phyloP scores from a whole-genome alignment of 2,113 vertebrate genomes.

The Madoqua kirkii region DNA sequence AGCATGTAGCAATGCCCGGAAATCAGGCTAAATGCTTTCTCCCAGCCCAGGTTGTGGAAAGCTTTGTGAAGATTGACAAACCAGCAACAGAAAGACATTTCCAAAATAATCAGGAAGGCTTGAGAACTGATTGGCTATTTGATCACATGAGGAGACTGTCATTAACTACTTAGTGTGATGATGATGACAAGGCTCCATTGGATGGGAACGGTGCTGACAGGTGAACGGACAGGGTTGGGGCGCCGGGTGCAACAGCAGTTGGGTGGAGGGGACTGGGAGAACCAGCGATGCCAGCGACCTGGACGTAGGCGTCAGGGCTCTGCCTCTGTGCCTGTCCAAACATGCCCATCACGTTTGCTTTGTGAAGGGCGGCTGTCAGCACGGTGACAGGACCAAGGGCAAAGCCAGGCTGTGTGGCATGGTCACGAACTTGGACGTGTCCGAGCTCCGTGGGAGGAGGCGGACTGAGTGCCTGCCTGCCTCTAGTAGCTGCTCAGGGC shows the following conservation, averaged over 20 bases:
- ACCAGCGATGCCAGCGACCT: fast-evolving
- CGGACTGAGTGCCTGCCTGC: not conserved
- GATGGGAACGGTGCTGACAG: not conserved
- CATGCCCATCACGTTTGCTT: not conserved
- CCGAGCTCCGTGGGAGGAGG: fast-evolving
- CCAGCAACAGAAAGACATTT: not conserved
- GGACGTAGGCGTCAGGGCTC: fast-evolving
- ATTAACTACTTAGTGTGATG: no score
- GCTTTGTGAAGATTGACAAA: no score
- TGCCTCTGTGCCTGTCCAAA: fast-evolving
- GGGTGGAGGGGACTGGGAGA: not conserved
- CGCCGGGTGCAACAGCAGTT: not conserved
- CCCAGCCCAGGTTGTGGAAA: not conserved
- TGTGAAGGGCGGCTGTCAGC: not conserved
- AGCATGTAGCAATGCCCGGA: not conserved
- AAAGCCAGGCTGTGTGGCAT: fast-evolving
- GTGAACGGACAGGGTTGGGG: not conserved
- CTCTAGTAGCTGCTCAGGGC: not conserved
- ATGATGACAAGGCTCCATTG: not conserved
- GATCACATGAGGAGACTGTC: not conserved
- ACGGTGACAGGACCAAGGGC: fast-evolving
- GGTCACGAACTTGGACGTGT: fast-evolving
- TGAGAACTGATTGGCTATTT: not conserved
- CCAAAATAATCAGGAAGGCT: not conserved
- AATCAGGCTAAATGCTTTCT: not conserved